Evolutionary conservation across 2,888 invertebrate genomes (phyloP).

Genomic region (Pammene aurita): DNA sequence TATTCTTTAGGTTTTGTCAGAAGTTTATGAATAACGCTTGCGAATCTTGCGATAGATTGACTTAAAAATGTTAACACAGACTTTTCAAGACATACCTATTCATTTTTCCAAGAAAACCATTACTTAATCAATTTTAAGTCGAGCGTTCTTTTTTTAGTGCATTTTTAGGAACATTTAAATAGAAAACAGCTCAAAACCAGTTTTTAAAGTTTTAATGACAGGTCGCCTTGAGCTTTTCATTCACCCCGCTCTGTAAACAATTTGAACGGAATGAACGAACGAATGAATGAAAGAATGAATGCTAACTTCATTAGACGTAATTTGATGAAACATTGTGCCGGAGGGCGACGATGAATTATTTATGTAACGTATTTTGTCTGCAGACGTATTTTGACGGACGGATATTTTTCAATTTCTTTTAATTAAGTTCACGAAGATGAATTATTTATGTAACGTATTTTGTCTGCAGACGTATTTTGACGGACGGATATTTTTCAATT

Average conservation of each 20-base stretch:
- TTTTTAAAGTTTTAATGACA: too few relatives aligned
- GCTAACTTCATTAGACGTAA: slow-evolving; percentile 38
- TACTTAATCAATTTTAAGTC: too few relatives aligned
- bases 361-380: slow-evolving; percentile 2
- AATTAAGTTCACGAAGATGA: slow-evolving; percentile 24
- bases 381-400: slow-evolving; percentile 7
- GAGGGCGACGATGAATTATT: slow-evolving; percentile 33
- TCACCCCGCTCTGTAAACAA: not conserved
- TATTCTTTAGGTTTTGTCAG: too few relatives aligned
- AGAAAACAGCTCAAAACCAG: too few relatives aligned
- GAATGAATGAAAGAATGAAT: slow-evolving; percentile 33
- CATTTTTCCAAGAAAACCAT: too few relatives aligned
- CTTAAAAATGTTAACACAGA: too few relatives aligned
- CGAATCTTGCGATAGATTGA: too few relatives aligned
- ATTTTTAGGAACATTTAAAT: too few relatives aligned
- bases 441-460: slow-evolving; percentile 29
- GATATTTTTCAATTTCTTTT: slow-evolving; percentile 35
- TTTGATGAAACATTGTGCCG: slow-evolving; percentile 36
- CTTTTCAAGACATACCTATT: too few relatives aligned
- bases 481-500: slow-evolving; percentile 31
- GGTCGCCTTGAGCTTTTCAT: not conserved
- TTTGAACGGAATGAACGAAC: slow-evolving; percentile 17
- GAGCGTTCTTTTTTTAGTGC: too few relatives aligned
- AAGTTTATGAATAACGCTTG: too few relatives aligned
- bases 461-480: not conserved